phyloP scores from a whole-genome alignment of 1,140 invertebrate species.

The Rhynchophorus ferrugineus region DNA sequence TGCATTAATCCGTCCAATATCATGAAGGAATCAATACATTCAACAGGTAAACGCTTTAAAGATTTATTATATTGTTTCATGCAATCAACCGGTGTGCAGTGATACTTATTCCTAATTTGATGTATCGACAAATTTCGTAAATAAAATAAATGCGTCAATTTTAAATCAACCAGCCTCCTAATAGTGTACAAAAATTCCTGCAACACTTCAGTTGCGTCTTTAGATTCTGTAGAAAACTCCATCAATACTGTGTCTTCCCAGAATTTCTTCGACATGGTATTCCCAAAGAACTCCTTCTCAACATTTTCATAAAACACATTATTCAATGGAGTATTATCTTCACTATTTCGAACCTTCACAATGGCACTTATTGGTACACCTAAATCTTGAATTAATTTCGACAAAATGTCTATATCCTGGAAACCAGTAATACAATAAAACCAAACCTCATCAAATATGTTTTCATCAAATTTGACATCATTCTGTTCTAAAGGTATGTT shows the following conservation, averaged over 20 bases:
- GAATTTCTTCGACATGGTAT: neutral
- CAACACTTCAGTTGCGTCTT: neutral
- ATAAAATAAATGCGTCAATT: conserved; percentile 20
- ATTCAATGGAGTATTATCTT: neutral
- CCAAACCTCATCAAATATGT: conserved; percentile 19
- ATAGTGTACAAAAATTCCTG: conserved; percentile 15
- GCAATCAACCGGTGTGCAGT: conserved; percentile 2
- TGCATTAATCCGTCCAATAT: conserved; percentile 16
- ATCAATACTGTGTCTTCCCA: conserved; percentile 21
- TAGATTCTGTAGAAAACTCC: conserved; percentile 6
- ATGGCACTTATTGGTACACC: conserved; percentile 9
- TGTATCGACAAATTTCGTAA: conserved; percentile 20
- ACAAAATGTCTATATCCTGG: conserved; percentile 10
- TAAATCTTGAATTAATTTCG: conserved; percentile 3
- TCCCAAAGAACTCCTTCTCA: conserved; percentile 6
- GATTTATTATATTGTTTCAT: conserved; percentile 17
- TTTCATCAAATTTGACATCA: conserved; percentile 18
- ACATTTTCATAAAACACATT: neutral
- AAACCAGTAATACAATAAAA: conserved; percentile 22
- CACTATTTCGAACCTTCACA: conserved; percentile 10
- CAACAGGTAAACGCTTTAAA: conserved; percentile 13
- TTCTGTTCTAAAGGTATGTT: conserved; percentile 6
- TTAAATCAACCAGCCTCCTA: conserved; percentile 18
- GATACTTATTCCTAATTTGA: conserved; percentile 10
- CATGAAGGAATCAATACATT: conserved; percentile 9